Evolutionary conservation across 2,888 invertebrate species (phyloP).

Genomic region (Melipona beecheii): DNA sequence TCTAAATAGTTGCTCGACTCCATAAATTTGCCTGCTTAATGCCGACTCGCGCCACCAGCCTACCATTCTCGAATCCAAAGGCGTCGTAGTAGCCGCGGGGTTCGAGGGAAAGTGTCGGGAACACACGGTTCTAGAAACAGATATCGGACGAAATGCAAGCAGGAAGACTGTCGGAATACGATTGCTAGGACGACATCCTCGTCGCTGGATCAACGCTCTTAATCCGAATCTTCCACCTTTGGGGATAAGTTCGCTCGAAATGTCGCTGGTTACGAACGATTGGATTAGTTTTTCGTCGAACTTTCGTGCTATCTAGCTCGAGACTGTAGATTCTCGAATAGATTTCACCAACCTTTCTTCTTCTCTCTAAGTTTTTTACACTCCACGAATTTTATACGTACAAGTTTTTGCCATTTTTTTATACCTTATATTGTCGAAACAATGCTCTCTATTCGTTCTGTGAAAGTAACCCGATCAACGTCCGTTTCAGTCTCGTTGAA

Average conservation of each 20-base stretch:
- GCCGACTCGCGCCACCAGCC: constrained; percentile 56
- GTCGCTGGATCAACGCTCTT: constrained; percentile 29
- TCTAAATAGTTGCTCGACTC: constrained; percentile 80
- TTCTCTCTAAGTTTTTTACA: no score
- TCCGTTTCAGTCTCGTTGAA: no score
- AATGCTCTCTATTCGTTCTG: no score
- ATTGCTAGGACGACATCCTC: constrained; percentile 21
- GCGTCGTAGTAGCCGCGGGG: constrained; percentile 9
- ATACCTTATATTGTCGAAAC: no score
- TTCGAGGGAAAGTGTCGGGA: constrained; percentile 7
- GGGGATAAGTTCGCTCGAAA: background rate
- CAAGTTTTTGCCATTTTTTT: no score
- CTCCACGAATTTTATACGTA: no score
- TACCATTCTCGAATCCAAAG: background rate
- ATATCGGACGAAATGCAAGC: constrained; percentile 46
- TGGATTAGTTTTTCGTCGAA: background rate
- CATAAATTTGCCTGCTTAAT: constrained; percentile 79
- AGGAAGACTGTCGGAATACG: background rate
- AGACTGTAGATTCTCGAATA: no score
- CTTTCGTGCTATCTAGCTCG: background rate
- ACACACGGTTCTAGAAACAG: constrained; percentile 12
- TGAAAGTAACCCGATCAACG: no score
- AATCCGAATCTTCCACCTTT: constrained; percentile 1
- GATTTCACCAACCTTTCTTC: no score
- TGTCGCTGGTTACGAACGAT: background rate